Percentiles rank a stretch among this genome's conserved stretches.
Conservation (phyloP, 2,888 invertebrate species). For the Cheilosia scutellata region DNA sequence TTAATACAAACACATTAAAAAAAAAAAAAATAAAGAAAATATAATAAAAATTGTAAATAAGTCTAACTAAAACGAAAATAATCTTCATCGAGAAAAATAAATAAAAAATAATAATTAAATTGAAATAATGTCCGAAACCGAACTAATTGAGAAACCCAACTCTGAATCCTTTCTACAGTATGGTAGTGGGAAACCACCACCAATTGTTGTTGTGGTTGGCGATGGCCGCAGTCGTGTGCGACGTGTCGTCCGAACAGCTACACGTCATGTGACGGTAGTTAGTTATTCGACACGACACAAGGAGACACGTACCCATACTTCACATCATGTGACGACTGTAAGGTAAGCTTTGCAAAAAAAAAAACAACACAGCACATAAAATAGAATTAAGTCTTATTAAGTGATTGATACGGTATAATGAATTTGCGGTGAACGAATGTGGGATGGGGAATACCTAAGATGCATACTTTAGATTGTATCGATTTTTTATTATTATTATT, state of each 20-base stretch:
- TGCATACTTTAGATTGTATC: no score
- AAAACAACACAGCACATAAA: neutral
- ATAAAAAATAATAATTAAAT: constrained; percentile 9
- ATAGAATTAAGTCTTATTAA: neutral
- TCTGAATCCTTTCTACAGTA: constrained; percentile 83
- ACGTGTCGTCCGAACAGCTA: constrained; percentile 83
- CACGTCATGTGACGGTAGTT: constrained; percentile 84
- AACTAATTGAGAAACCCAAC: constrained; percentile 78
- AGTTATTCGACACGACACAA: constrained; percentile 84
- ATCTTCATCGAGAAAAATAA: constrained; percentile 49
- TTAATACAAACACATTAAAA: constrained; percentile 26
- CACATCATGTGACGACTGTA: constrained; percentile 84
- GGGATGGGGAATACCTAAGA: no score
- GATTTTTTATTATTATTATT: no score
- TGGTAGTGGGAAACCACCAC: constrained; percentile 82
- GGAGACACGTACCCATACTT: constrained; percentile 84
- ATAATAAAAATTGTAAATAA: constrained; percentile 58
- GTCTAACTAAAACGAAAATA: constrained; percentile 43
- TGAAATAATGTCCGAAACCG: constrained; percentile 80
- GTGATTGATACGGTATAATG: no score
- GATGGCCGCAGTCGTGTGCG: constrained; percentile 84
- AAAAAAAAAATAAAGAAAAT: no score
- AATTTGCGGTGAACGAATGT: no score
- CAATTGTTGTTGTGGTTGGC: constrained; percentile 84
- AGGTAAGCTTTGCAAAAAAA: constrained; percentile 80